These are phyloP conservation scores for Chrysocyon brachyurus DNA, from an alignment of 2,797 vertebrate genomes.

Conservation along the genomic window DNA sequence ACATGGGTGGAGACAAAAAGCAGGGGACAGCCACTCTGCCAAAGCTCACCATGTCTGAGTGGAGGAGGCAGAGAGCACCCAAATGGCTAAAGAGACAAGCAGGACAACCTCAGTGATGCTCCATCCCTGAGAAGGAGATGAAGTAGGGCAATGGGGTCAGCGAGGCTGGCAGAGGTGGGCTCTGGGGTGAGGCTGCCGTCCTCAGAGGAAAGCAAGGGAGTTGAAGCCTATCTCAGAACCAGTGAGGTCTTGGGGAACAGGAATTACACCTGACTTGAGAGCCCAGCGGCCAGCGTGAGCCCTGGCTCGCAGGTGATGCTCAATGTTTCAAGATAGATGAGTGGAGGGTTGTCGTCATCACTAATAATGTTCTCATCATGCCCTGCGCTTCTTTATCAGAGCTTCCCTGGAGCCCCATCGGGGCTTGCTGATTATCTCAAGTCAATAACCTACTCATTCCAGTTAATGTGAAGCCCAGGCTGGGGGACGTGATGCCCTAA, in stretches of 20 bases:
- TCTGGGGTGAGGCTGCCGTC: neutral
- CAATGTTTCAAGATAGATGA: neutral
- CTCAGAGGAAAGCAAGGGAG: neutral
- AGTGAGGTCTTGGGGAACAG: neutral
- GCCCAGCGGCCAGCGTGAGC: neutral
- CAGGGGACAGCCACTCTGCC: rapidly evolving
- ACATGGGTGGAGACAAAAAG: neutral
- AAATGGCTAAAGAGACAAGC: neutral
- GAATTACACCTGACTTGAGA: neutral
- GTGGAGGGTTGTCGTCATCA: neutral
- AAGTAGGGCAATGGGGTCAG: neutral
- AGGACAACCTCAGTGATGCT: no score
- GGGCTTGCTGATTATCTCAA: neutral
- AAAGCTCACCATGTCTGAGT: neutral
- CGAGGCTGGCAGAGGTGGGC: no score
- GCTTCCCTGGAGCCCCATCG: rapidly evolving
- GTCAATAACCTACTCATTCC: neutral
- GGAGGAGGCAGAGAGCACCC: rapidly evolving
- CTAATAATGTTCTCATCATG: neutral
- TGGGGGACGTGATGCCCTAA: rapidly evolving
- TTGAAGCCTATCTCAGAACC: neutral
- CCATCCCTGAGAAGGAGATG: neutral
- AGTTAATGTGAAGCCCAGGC: neutral
- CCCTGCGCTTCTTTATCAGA: neutral
- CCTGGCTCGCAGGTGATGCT: neutral